Conservation (phyloP, 2,888 invertebrate genomes). For the Caenorhabditis imperialis region DNA sequence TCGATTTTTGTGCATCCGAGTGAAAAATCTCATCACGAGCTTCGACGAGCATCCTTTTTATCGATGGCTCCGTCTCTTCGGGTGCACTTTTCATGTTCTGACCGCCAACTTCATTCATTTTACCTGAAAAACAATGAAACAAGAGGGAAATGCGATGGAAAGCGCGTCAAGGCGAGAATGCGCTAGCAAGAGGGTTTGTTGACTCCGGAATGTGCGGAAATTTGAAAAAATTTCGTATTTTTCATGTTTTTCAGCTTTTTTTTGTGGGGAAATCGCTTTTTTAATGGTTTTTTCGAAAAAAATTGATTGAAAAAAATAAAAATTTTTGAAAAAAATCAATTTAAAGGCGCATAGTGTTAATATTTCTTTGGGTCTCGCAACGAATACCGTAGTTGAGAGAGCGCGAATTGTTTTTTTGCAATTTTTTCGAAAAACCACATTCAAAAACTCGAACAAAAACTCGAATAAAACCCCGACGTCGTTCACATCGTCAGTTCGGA, state of each 20-base stretch:
- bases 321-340: neutral
- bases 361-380: neutral
- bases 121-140: no score
- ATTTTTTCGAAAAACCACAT: neutral
- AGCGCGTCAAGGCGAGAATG: neutral
- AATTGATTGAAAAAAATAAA: neutral
- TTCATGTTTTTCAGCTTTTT: neutral
- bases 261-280: neutral
- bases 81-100: no score
- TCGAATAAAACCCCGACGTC: neutral
- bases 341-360: conserved; percentile 19
- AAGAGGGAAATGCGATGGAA: neutral
- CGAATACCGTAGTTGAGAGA: neutral
- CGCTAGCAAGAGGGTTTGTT: neutral
- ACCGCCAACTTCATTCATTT: conserved; percentile 1
- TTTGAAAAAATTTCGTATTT: conserved; percentile 8
- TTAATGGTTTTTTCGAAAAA: neutral
- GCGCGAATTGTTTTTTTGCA: neutral
- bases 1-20: no score
- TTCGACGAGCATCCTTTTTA: no score
- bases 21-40: no score
- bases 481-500: neutral
- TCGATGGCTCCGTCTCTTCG: no score
- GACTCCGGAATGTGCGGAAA: neutral
- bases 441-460: no score